Evolutionary conservation across 92 coral and sea anemone species (phyloP), one percentile per base, ranked within the genome.

Genomic region (Zoanthus gigantus): DNA sequence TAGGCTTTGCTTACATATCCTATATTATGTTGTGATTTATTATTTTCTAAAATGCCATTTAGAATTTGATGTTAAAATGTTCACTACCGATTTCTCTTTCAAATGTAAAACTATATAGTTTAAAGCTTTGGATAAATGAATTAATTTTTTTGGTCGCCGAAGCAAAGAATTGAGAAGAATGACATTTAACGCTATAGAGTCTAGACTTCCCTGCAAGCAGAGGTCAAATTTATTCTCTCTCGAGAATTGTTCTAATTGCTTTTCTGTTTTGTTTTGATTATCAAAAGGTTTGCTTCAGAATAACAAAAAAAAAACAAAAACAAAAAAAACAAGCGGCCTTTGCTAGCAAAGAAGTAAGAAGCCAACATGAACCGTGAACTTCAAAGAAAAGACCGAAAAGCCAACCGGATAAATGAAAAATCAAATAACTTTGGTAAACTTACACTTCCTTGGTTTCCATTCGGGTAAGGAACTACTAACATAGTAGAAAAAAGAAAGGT

Each of bases 201-300:
- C 72, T 67, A 67, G 72, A 67, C 72, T 67, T 67, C 72, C 72
- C 72, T 67, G 72, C 72, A 67, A 67, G 72, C 72, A 67, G 71
- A 63, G 72, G 72, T 18, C 32, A 8, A 68, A 68, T 63, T 63
- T 63, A 63, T 16, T 63, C 71, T 63, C 71, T 63, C 71, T 63
- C 11, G 71, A 23, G 30, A 63, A 16, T 63, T 63, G 31, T 63
- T 23, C 30, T 63, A 16, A 63, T 63, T 63, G 18, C 71, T 63
- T 63, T 63, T 63, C 28, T 16, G 71, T 63, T 63, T 68, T 68
- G 73, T 68, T 23, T 68, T 23, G 73, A 63, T 3, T 3, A 63
- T 63, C 71, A 68, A 68, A 23, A n/a, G 32, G 31, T 68, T 68
- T 6, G 34, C 31, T 68, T 68, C 32, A 68, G 34, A n/a, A 68